Base-by-base conservation (phyloP, 1,140 invertebrate species). In the Triops longicaudatus region DNA sequence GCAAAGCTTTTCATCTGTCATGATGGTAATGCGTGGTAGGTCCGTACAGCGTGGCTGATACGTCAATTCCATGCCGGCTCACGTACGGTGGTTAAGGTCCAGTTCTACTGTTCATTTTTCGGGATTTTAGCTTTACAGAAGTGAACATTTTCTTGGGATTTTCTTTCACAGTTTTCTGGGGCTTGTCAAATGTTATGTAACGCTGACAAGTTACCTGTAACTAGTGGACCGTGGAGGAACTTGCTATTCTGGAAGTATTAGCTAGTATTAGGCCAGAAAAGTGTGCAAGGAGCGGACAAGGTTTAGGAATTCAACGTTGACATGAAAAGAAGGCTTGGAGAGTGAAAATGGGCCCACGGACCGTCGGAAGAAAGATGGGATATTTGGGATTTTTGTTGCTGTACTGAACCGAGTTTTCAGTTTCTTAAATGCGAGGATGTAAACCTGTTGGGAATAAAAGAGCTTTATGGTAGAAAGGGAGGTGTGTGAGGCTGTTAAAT, bases 1-100 rank as follows among this genome's bases (percentile, higher is more conserved):
- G 50, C 31, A 37, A 37, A 63, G 50, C 50, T 22, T 63, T 63
- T 63, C 50, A 63, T 63, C 17, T 63, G 50, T 63, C 50, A 63
- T 63, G 50, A 63, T 63, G 50, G 50, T 63, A 63, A 63, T n/a
- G 50, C 50, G 17, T 63, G 14, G 50, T 63, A 14, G 50, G 31
- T 37, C 31, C 31, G 10, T 17, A 63, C 6, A 63, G 50, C 50
- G 22, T 63, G 50, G 50, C 50, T 63, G 50, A 63, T 63, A 63
- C 50, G 50, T 63, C 50, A 63, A 63, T 63, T 63, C 50, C 50
- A 63, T 63, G 50, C 50, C 50, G 50, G 50, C 50, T 63, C 50
- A 63, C 50, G 50, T 63, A 63, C 50, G 14, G 10, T 63, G 22
- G 50, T 63, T 63, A n/a, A 6, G 50, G n/a, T 22, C 22, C 17